A percentile compares a stretch with the other conserved stretches of the same genome.
These are phyloP conservation scores for Hylomyscus alleni DNA, from an alignment of 2,797 vertebrate species.

Conservation along the genomic window DNA sequence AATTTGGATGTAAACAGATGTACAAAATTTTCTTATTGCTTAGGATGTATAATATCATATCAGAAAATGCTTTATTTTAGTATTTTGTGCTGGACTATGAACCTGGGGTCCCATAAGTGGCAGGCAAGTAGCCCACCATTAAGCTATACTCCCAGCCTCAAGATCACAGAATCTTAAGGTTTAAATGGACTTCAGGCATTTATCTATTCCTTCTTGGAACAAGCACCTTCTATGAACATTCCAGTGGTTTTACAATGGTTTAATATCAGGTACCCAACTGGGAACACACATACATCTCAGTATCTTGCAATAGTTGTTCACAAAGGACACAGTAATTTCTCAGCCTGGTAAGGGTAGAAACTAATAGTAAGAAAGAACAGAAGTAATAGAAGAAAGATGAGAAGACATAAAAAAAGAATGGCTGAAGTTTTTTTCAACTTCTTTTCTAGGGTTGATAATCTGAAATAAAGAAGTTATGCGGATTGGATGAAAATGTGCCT, in stretches of 20 bases:
- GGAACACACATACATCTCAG: neutral
- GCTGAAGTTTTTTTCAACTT: neutral
- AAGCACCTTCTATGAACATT: conserved; percentile 12
- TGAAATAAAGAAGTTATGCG: conserved; percentile 47
- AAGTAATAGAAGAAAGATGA: neutral
- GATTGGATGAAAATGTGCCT: conserved; percentile 12
- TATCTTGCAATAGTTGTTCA: neutral
- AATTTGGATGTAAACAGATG: neutral
- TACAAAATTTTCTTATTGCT: neutral
- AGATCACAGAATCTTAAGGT: neutral
- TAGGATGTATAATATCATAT: neutral
- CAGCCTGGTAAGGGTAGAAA: neutral
- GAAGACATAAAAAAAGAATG: neutral
- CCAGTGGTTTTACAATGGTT: conserved; percentile 1
- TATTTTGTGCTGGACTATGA: neutral
- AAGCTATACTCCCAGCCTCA: neutral
- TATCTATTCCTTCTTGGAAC: neutral
- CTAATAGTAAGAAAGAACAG: neutral
- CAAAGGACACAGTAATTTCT: neutral
- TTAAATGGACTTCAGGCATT: neutral
- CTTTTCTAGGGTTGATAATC: conserved; percentile 18
- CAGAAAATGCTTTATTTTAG: neutral
- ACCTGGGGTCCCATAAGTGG: neutral
- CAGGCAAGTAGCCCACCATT: neutral
- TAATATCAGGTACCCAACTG: neutral